Base-by-base conservation (phyloP, 2,888 invertebrate species). In the Brenthis ino region DNA sequence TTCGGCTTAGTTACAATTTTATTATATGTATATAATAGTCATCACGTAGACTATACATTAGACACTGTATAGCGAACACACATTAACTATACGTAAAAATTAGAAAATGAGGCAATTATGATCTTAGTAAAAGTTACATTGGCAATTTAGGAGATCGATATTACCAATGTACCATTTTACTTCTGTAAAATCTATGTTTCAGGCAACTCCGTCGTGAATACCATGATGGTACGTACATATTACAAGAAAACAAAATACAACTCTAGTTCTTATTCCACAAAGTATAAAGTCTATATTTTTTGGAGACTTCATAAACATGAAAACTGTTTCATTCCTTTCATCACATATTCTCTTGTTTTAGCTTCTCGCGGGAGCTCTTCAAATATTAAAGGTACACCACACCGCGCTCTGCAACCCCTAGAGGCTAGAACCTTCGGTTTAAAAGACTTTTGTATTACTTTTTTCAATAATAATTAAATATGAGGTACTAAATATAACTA, bases 301-400 rank as follows among this genome's bases (percentile, higher is more conserved):
- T 16, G 43, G 16, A 57, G 6, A 16, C 47, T 47, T 60, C 68
- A 50, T 67, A 64, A 69, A 71, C 64, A 60, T 67, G 55, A 60
- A 60, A 71, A 64, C 51, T 20, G 56, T 56, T 71, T 58, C 33
- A 64, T 43, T 63, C 53, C 50, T 71, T 66, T 58, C 57, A 66
- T 69, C 56, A 24, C 58, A 57, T 66, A 69, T 69, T 71, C 69
- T 48, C 60, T 69, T 69, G 64, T 67, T 60, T 66, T 57, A 48
- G 58, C 64, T 51, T 43, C 51, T 53, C 57, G 56, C 69, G 51
- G 69, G 64, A 50, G 64, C 66, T 69, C 50, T 64, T 71, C 53
- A 69, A 71, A 71, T 71, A 71, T 69, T 71, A 58, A 71, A 66
- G 33, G 64, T 63, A 57, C 12, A 58, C 57, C 56, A 37, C 54